phyloP scores from a whole-genome alignment of 2,797 vertebrate species.

The Girardinus metallicus region DNA sequence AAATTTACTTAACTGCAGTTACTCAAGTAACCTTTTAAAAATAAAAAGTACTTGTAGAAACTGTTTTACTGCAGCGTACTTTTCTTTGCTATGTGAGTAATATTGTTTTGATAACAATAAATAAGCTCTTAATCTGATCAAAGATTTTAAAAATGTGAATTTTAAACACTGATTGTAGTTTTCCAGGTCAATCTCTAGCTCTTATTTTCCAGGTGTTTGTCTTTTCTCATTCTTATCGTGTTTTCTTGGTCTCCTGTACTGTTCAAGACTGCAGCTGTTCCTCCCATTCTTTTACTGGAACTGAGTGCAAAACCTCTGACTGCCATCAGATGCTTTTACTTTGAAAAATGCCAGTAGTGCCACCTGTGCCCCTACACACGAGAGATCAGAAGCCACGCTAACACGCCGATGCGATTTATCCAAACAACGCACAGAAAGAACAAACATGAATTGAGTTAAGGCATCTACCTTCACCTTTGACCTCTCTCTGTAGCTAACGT shows the following conservation, averaged over 20 bases:
- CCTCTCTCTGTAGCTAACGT: neutral
- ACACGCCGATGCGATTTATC: neutral
- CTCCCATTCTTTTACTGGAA: neutral
- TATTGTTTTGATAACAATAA: neutral
- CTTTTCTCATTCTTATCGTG: neutral
- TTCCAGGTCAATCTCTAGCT: neutral
- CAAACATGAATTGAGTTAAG: neutral
- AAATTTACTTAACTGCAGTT: neutral
- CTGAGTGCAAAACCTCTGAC: neutral
- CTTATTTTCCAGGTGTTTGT: neutral
- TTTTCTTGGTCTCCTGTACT: neutral
- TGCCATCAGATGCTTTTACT: neutral
- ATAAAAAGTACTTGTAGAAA: neutral
- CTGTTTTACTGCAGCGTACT: neutral
- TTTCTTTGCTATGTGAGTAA: neutral
- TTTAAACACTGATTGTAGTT: neutral
- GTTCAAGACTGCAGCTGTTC: neutral
- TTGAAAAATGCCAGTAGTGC: neutral
- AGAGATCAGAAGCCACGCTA: neutral
- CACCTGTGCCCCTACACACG: neutral
- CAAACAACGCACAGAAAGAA: neutral
- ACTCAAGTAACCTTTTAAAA: neutral
- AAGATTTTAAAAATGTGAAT: neutral
- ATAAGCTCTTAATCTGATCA: neutral
- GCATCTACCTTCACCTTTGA: neutral